Base-by-base conservation (phyloP, 1,140 invertebrate species). In the Macrobrachium nipponense region DNA sequence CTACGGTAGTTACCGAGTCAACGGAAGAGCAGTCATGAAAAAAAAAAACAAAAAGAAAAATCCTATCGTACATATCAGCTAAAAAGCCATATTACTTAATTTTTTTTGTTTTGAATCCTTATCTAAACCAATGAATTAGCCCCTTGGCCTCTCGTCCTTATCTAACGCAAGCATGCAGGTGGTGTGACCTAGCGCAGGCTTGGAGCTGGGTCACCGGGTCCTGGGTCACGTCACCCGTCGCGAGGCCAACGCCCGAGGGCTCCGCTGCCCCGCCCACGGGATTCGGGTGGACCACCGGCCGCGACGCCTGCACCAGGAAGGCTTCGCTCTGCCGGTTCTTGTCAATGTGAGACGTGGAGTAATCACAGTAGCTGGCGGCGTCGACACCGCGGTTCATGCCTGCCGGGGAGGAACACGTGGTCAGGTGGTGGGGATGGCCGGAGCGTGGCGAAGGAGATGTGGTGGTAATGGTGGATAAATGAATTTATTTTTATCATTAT, bases 121-220 rank as follows among this genome's bases (percentile, higher is more conserved):
- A 51, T 51, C 51, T 51, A 51, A 51, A n/a, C 20, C 6, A 59
- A 0, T 78, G n/a, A n/a, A 20, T 17, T 27, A 5, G 17, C 18
- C 8, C 11, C 18, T 17, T 36, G 14, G 60, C n/a, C 60, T 11
- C n/a, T 11, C 59, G 43, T 14, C 14, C 76, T 87, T 87, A 87
- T 87, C 86, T 87, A 43, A 87, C 86, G 43, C 86, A 87, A 27
- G 86, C 75, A 27, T 87, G 86, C 14, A 87, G 64, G 77, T 87
- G 80, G 68, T 80, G 84, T 5, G 80, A 80, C 59, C 86, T 64
- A 23, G 81, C 81, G 75, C 86, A 87, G 43, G 80, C 81, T 43
- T 87, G 86, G 2, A 87, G 64, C 68, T 87, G 86, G 20, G 86
- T 62, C 75, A 87, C 78, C 11, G 86, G 76, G 59, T 87, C 86